phyloP scores from a whole-genome alignment of 2,888 invertebrate genomes.

The Papilio gigon region DNA sequence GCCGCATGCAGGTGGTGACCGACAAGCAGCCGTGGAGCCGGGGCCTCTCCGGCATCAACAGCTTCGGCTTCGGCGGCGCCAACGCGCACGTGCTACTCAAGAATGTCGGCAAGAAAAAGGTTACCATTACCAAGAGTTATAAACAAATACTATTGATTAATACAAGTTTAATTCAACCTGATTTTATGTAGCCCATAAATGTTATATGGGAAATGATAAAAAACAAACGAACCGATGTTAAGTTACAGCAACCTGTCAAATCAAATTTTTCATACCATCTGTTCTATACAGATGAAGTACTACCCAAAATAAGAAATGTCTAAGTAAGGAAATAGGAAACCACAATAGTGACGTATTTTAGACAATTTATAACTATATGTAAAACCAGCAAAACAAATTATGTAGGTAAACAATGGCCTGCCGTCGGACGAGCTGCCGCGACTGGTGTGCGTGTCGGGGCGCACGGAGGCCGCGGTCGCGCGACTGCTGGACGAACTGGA shows the following conservation, averaged over 20 bases:
- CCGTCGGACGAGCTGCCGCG: conserved; percentile 87
- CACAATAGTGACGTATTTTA: too few relatives aligned
- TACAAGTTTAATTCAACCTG: too few relatives aligned
- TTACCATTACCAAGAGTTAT: conserved; percentile 46
- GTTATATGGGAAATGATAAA: too few relatives aligned
- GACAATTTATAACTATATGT: too few relatives aligned
- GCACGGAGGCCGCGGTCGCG: conserved; percentile 89
- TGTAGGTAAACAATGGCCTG: conserved; percentile 80
- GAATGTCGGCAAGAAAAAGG: conserved; percentile 83
- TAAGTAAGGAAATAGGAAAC: too few relatives aligned
- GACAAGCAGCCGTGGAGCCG: conserved; percentile 85
- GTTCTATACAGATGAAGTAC: too few relatives aligned
- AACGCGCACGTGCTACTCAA: conserved; percentile 88
- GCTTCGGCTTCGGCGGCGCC: conserved; percentile 96
- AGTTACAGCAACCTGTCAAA: too few relatives aligned
- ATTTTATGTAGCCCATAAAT: too few relatives aligned
- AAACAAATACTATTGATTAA: too few relatives aligned
- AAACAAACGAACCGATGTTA: too few relatives aligned
- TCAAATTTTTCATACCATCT: too few relatives aligned
- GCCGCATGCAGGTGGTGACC: conserved; percentile 87
- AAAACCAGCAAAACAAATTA: conserved; percentile 1
- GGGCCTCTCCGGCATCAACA: conserved; percentile 90
- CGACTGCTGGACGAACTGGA: conserved; percentile 84
- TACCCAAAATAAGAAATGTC: too few relatives aligned
- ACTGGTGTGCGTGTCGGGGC: conserved; percentile 88